phyloP scores from a whole-genome alignment of 1,140 invertebrate genomes.

The Apis cerana region DNA sequence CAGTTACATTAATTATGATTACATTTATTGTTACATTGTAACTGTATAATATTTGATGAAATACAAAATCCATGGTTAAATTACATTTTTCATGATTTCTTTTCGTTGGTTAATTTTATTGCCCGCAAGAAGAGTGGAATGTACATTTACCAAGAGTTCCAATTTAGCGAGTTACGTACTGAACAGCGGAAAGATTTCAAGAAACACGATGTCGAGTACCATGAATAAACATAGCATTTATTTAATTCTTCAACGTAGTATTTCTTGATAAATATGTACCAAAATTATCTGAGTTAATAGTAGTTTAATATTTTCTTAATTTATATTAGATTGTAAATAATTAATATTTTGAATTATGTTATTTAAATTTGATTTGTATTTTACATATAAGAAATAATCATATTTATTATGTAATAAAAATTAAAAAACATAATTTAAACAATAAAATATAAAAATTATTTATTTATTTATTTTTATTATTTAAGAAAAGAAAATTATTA shows the following conservation, averaged over 20 bases:
- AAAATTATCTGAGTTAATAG: no score
- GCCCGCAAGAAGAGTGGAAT: background rate
- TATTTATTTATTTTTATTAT: no score
- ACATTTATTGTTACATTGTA: background rate
- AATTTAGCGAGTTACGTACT: constrained; percentile 2
- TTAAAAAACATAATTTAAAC: no score
- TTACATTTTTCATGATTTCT: background rate
- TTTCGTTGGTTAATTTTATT: background rate
- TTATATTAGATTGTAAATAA: no score
- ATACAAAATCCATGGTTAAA: no score
- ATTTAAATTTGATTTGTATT: no score
- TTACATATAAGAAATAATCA: no score
- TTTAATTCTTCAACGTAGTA: background rate
- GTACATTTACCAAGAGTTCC: constrained; percentile 6
- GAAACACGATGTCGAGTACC: background rate
- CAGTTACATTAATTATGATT: background rate
- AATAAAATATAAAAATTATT: no score
- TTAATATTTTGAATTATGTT: no score
- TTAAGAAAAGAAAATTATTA: no score
- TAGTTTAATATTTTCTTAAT: no score
- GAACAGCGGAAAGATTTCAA: background rate
- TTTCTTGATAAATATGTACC: background rate
- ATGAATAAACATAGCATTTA: background rate
- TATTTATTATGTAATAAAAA: no score
- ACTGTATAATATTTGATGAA: background rate